Base-by-base conservation (phyloP, 2,113 vertebrate species). In the Ptyas mucosa region DNA sequence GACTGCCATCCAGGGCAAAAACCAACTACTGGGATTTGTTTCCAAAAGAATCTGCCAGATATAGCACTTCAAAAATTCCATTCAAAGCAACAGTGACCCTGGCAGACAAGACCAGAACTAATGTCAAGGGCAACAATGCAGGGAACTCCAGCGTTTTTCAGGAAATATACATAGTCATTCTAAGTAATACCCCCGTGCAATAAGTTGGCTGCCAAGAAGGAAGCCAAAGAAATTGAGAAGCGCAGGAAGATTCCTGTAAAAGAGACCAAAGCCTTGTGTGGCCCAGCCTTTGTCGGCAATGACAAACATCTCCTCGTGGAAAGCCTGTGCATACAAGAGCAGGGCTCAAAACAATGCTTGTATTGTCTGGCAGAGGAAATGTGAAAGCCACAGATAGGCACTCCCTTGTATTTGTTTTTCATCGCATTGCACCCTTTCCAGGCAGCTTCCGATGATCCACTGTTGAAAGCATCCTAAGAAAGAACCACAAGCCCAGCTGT, bases 271-370 rank as follows among this genome's bases (percentile, higher is more conserved):
- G 55, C 20, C 15, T 8, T 87, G 52, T 3, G 21, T 52, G 85
- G 51, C 55, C 24, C 34, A 81, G 75, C 52, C 87, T 64, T 54
- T 53, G 87, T 55, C 51, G 15, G 91, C 58, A 64, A 52, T 39
- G 23, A 57, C 49, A 95, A 93, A 43, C 92, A 89, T 12, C 52
- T 3, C 94, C 81, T 0, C 0, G 21, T 43, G 69, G 39, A 29
- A 85, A 61, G 61, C 58, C 85, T 87, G 64, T 6, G 21, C 88
- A 81, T 57, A 11, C 0, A 0, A 90, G 46, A 23, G 6, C 54
- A 94, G 94, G 87, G 94, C 89, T 85, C 55, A 75, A 51, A 86
- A 89, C 94, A 94, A 90, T 93, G 29, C 87, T 92, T 0, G 1
- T 0, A 88, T 49, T 87, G 87, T 58, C 24, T 54, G 15, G 15